Evolutionary conservation across 2,113 vertebrate genomes (phyloP).

Genomic region (Dipodomys merriami): DNA sequence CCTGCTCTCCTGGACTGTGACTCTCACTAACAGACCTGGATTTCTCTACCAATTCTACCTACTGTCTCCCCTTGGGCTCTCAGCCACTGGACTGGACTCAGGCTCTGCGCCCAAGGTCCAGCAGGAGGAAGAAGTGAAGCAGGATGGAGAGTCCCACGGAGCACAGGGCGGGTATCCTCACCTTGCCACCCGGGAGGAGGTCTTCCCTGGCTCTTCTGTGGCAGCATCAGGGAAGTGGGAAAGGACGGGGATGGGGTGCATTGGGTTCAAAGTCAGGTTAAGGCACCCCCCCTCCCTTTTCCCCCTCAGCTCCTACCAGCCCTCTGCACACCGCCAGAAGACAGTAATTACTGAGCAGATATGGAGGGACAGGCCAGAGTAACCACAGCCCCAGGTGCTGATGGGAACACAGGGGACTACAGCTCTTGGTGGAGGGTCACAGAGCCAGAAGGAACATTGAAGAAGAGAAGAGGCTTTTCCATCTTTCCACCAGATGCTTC

Average conservation of each 20-base stretch:
- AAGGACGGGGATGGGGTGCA: neutral
- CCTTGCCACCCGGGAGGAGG: neutral
- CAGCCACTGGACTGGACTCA: neutral
- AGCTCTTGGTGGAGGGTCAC: neutral
- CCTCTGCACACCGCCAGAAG: neutral
- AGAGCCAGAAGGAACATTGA: neutral
- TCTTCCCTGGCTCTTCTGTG: neutral
- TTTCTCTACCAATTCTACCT: neutral
- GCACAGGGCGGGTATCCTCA: neutral
- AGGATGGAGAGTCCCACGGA: neutral
- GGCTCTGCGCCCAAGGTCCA: neutral
- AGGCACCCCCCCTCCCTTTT: neutral
- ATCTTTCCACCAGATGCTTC: neutral
- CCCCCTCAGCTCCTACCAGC: neutral
- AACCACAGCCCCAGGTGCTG: neutral
- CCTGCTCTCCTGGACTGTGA: neutral
- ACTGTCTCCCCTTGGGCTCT: constrained; percentile 16
- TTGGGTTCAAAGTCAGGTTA: neutral
- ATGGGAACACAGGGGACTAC: neutral
- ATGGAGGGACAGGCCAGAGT: neutral
- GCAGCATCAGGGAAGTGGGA: neutral
- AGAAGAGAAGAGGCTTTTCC: neutral
- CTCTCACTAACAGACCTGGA: neutral
- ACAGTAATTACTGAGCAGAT: neutral
- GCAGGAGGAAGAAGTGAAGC: neutral